Evolutionary conservation across 1,140 invertebrate species (phyloP).

Genomic region (roundworm (Caenorhabditis elegans)): WBcel235 BX284604.4:5753001-5753500

Average conservation of each 20-base stretch:
- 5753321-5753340: conserved; percentile 21
- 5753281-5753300: background rate
- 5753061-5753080: background rate
- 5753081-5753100: conserved; percentile 33
- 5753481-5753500: background rate
- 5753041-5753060: conserved; percentile 19
- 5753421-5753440: background rate
- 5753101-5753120: background rate
- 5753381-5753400: background rate
- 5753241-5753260: background rate
- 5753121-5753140: background rate
- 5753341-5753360: background rate
- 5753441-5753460: background rate
- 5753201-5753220: background rate
- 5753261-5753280: background rate
- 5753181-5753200: conserved; percentile 6
- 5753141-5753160: too few relatives aligned
- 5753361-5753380: too few relatives aligned
- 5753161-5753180: conserved; percentile 16
- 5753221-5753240: background rate
- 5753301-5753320: too few relatives aligned
- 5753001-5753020: background rate
- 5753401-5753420: conserved; percentile 10
- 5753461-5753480: conserved; percentile 17
- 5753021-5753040: conserved; percentile 17